Evolutionary conservation across 2,888 invertebrate genomes (phyloP), one percentile per base, ranked within the genome.

Genomic region (Papilio elwesi): DNA sequence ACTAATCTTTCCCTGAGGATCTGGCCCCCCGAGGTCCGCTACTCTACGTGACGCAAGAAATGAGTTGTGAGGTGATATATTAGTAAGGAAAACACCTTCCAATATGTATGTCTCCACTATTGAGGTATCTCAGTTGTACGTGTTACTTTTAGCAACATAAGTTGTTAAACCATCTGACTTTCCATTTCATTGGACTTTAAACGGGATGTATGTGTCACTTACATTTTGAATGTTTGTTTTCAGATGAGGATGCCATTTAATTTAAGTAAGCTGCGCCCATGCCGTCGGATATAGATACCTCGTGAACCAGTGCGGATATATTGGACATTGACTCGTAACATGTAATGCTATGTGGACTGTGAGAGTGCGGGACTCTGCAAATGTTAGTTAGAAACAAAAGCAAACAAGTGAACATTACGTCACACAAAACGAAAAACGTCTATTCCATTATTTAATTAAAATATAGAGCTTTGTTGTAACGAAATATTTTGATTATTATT

Each of bases 241-340:
- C 91, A 93, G 93, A 89, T 92, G 91, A 90, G 88, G 89, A 91
- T 93, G 93, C 93, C 93, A 93, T 93, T 91, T 93, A 92, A 89
- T 87, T 87, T 93, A 91, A 92, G 91, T 89, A 91, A 88, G 87
- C 87, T 82, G 86, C 86, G 90, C 85, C 87, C 88, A 89, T 83
- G 89, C 86, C 83, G 90, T 87, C 85, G 87, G 87, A 85, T 83
- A 81, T 85, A 83, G 81, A 81, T 83, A 85, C 80, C 83, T 83
- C 81, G 89, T 85, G 87, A 85, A 86, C 87, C 87, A 88, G 90
- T 90, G 90, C 87, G 83, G 84, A 81, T 70, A 72, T 74, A 76
- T 71, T 71, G 73, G 74, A 75, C 76, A 71, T 74, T 76, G 74
- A 74, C 74, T 75, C 74, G 59, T 78, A 77, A 74, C 73, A 71